Evolutionary conservation across 1,140 invertebrate genomes (phyloP).

Genomic region (Charaxes varanes): DNA sequence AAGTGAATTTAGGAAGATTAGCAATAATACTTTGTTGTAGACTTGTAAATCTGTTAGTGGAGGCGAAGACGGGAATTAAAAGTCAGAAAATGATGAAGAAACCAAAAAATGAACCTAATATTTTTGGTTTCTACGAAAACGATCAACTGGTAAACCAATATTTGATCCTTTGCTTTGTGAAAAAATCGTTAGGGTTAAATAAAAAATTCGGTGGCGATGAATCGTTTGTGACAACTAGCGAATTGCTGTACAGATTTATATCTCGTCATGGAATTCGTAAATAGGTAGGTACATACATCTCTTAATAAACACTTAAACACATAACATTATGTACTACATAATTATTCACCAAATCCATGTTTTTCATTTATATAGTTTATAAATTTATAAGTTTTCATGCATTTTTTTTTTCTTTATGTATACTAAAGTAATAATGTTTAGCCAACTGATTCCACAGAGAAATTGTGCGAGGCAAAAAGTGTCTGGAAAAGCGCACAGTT

Average conservation of each 20-base stretch:
- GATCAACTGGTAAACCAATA: constrained; percentile 29
- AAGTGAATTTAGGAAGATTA: constrained; percentile 29
- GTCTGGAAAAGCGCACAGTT: too few relatives aligned
- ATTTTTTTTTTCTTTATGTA: too few relatives aligned
- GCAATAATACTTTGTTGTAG: constrained; percentile 26
- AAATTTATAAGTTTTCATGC: too few relatives aligned
- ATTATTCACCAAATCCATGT: too few relatives aligned
- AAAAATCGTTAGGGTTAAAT: constrained; percentile 39
- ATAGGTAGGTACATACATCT: too few relatives aligned
- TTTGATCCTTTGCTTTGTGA: constrained; percentile 33
- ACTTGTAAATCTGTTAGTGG: constrained; percentile 26
- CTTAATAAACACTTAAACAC: too few relatives aligned
- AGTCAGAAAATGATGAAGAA: constrained; percentile 28
- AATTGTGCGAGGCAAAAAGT: too few relatives aligned
- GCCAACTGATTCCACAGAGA: too few relatives aligned
- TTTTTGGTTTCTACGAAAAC: constrained; percentile 33
- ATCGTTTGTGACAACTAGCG: constrained; percentile 36
- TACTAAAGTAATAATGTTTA: too few relatives aligned
- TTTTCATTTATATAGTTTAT: too few relatives aligned
- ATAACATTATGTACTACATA: too few relatives aligned
- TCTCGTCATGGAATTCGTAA: constrained; percentile 35
- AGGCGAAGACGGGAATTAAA: too few relatives aligned
- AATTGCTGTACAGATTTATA: constrained; percentile 42
- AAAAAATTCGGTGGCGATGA: constrained; percentile 26
- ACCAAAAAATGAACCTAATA: constrained; percentile 27